phyloP scores from a whole-genome alignment of 2,888 invertebrate genomes.

The Oligia strigilis region DNA sequence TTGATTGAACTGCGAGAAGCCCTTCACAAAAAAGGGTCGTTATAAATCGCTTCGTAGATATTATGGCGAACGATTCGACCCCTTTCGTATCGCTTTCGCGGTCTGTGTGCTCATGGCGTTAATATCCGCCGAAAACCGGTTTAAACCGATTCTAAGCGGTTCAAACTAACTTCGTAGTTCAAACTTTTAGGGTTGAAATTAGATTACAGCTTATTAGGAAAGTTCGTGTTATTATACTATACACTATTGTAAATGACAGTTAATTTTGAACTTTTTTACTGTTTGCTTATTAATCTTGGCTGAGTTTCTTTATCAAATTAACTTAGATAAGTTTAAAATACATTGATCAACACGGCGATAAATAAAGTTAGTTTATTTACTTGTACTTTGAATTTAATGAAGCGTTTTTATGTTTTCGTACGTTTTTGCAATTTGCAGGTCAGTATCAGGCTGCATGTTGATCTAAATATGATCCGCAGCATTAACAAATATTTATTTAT shows the following conservation, averaged over 20 bases:
- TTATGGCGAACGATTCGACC: background rate
- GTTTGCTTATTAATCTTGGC: slow-evolving; percentile 20
- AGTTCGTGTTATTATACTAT: slow-evolving; percentile 43
- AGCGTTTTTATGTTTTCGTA: background rate
- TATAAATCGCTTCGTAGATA: background rate
- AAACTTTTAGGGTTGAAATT: slow-evolving; percentile 49
- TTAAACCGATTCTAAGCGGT: slow-evolving; percentile 34
- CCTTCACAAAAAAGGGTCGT: background rate
- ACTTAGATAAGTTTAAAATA: background rate
- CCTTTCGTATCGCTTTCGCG: background rate
- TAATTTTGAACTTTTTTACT: slow-evolving; percentile 29
- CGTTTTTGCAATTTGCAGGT: too few species aligned
- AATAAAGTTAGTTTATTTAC: background rate
- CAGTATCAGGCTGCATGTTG: too few species aligned
- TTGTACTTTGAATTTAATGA: background rate
- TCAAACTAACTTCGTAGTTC: slow-evolving; percentile 28
- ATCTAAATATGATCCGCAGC: too few species aligned
- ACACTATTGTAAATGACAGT: slow-evolving; percentile 43
- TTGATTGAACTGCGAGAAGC: background rate
- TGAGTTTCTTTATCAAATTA: background rate
- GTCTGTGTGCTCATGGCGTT: slow-evolving; percentile 3
- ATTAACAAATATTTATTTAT: too few species aligned
- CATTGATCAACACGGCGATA: background rate
- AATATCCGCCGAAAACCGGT: slow-evolving; percentile 34
- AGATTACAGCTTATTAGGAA: slow-evolving; percentile 48